Evolutionary conservation across 2,797 vertebrate species (phyloP).

Genomic region (Falco biarmicus): DNA sequence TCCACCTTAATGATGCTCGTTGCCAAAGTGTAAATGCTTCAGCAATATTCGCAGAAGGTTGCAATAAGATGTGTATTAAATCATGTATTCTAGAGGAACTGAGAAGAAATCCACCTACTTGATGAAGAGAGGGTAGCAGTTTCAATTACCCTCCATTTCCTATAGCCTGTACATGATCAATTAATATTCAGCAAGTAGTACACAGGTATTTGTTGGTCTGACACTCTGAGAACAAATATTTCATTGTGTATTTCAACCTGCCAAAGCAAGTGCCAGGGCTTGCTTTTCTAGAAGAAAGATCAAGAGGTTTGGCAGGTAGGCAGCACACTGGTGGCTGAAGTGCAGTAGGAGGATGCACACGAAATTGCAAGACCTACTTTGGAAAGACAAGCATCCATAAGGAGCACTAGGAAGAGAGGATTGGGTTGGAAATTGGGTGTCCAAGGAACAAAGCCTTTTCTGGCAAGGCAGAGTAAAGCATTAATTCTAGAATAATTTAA

Average conservation of each 20-base stretch:
- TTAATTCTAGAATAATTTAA: not conserved
- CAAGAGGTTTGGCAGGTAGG: not conserved
- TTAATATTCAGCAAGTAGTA: not conserved
- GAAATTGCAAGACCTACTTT: not conserved
- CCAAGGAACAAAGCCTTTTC: not conserved
- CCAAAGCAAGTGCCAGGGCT: not conserved
- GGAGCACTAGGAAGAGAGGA: not conserved
- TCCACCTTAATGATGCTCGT: not conserved
- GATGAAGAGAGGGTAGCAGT: not conserved
- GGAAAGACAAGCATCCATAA: not conserved
- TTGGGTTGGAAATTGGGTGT: not conserved
- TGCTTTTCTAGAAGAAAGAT: not conserved
- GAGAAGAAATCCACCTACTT: not conserved
- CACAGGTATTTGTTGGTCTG: not conserved
- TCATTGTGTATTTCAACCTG: not conserved
- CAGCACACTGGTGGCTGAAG: not conserved
- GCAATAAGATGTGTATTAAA: not conserved
- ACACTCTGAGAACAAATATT: not conserved
- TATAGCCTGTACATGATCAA: not conserved
- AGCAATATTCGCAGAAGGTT: not conserved
- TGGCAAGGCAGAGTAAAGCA: not conserved
- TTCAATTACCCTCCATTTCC: not conserved
- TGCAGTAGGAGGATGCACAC: not conserved
- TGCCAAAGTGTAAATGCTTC: not conserved
- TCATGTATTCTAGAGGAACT: not conserved